Evolutionary conservation across 2,797 vertebrate genomes (phyloP).

Genomic region (Tolypeutes matacus): DNA sequence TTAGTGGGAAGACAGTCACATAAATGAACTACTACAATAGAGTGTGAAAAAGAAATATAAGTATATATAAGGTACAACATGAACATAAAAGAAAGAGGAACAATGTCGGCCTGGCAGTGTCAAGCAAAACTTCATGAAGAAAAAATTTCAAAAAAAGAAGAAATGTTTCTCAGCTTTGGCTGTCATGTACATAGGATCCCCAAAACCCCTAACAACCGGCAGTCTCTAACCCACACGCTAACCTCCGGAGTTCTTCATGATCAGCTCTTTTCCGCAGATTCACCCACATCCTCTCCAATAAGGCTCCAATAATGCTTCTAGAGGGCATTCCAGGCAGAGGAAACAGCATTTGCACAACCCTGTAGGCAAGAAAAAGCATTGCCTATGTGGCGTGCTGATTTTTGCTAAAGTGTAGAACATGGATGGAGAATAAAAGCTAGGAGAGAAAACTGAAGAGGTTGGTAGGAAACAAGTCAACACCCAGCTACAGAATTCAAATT

Average conservation of each 20-base stretch:
- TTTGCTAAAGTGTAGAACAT: neutral
- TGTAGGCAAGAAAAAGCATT: neutral
- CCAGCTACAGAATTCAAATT: neutral
- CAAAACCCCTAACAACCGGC: neutral
- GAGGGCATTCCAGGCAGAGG: neutral
- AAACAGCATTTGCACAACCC: neutral
- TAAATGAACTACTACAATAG: neutral
- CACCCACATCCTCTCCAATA: neutral
- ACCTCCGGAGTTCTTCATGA: neutral
- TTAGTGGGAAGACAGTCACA: neutral
- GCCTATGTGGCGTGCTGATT: neutral
- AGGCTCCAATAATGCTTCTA: constrained; percentile 6
- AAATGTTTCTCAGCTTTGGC: neutral
- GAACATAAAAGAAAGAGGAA: neutral
- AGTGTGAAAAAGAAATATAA: neutral
- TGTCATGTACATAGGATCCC: neutral
- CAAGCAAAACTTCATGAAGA: neutral
- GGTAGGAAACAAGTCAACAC: neutral
- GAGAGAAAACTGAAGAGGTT: neutral
- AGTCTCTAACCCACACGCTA: neutral
- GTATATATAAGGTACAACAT: neutral
- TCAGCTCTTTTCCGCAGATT: neutral
- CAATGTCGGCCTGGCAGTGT: neutral
- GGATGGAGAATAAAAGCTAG: neutral
- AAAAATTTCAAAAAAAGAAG: neutral